Percentiles rank a stretch among this genome's conserved stretches.
These are phyloP conservation scores for Chrysaora quinquecirrha DNA, from an alignment of 30 jellyfish, hydroid and myxozoan species.

Conservation along the genomic window DNA sequence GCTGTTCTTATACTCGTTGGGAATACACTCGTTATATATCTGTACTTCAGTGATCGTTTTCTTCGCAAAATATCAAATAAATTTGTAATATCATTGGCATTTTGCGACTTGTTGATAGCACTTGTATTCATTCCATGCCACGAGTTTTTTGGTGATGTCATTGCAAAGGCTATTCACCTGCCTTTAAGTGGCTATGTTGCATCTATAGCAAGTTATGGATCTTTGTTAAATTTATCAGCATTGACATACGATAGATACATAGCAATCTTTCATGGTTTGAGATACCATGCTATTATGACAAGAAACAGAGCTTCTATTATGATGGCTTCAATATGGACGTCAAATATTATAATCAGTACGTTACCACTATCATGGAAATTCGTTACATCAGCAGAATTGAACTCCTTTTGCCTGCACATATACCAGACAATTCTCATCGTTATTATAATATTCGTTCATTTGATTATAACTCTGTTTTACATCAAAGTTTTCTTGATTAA, in stretches of 20 bases:
- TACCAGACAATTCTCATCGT: conserved; percentile 42
- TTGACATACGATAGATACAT: conserved; percentile 65
- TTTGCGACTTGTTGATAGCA: conserved; percentile 56
- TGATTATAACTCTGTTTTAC: conserved; percentile 33
- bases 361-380: conserved; percentile 58
- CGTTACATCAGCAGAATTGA: neutral
- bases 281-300: conserved; percentile 58
- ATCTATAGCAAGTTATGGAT: conserved; percentile 48
- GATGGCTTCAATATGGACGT: conserved; percentile 44
- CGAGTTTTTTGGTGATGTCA: conserved; percentile 37
- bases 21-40: conserved; percentile 48
- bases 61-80: conserved; percentile 36
- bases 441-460: conserved; percentile 1
- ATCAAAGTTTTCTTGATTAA: conserved; percentile 22
- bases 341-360: conserved; percentile 10
- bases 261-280: conserved; percentile 49
- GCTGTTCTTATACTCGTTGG: conserved; percentile 46
- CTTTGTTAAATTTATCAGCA: conserved; percentile 60
- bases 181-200: conserved; percentile 58
- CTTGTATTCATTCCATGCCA: conserved; percentile 60
- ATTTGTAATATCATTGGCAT: conserved; percentile 62
- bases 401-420: conserved; percentile 17
- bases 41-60: conserved; percentile 41
- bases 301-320: conserved; percentile 1
- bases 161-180: conserved; percentile 19